Base-by-base conservation (phyloP, 2,113 vertebrate species). In the Setophaga petechia region DNA sequence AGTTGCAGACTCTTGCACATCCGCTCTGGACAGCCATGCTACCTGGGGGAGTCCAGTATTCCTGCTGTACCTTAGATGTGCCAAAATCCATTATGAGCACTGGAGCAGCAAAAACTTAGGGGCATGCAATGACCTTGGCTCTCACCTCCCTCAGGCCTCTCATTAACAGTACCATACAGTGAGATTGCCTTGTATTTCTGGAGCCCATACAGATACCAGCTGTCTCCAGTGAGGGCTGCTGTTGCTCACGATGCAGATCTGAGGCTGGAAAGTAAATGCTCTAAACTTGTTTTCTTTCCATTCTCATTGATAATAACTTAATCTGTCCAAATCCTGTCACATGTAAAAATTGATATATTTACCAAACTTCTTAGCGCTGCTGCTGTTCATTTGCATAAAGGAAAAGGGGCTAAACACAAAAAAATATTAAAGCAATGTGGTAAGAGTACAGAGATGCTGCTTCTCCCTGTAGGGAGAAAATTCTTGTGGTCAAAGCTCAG, bases 171-270 rank as follows among this genome's bases (percentile, higher is more conserved):
- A 46, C 49, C 1, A 4, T 54, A 23, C 9, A 75, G 18, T 47
- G 77, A 71, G 35, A 63, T 35, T 89, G 30, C 12, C 35, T 63
- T 63, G 23, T 52, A 19, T 65, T 94, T 84, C 69, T 78, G 35
- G 30, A 72, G 66, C 66, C 30, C n/a, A 9, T 52, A 35, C 9
- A 72, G 43, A 57, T 37, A 33, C 10, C 31, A 69, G 25, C 7
- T 88, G 24, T 76, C 39, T 21, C 39, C 13, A 20, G 9, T n/a
- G 52, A 55, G 63, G 73, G 27, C 22, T 67, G 31, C 9, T 63
- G 25, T 21, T 61, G 9, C 17, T 87, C 7, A 12, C 0, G 0
- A 15, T 66, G 16, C 10, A 66, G 41, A 44, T 41, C 30, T 69
- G 67, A 76, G 35, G 7, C 28, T 18, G 5, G 8, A 27, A 84